Conservation (phyloP, 2,888 invertebrate genomes). For the Megastigmus dorsalis region DNA sequence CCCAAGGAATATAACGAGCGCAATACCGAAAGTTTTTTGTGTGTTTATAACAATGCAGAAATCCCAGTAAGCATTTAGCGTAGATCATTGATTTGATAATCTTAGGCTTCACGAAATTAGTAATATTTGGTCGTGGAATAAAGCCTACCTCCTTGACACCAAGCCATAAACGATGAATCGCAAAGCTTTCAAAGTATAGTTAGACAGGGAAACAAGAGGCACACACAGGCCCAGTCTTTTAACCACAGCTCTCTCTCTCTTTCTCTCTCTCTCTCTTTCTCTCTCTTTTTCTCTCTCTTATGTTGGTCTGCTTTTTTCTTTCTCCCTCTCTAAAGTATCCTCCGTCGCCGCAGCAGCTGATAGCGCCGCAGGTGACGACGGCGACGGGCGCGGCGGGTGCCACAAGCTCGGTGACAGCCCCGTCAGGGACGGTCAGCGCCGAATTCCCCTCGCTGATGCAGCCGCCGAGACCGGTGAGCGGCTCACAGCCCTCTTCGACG, state of each 20-base stretch:
- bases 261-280: background rate
- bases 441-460: conserved; percentile 47
- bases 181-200: too few species aligned
- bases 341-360: conserved; percentile 81
- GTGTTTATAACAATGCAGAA: too few species aligned
- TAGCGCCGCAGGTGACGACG: conserved; percentile 72
- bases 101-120: too few species aligned
- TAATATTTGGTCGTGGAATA: too few species aligned
- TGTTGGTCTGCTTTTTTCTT: background rate
- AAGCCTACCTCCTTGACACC: too few species aligned
- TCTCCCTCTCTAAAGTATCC: conserved; percentile 82
- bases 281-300: background rate
- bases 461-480: conserved; percentile 33
- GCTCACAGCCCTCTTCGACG: background rate
- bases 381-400: conserved; percentile 61
- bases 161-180: too few species aligned
- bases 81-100: too few species aligned
- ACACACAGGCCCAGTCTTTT: background rate
- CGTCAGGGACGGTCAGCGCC: background rate
- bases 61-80: too few species aligned
- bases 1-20: too few species aligned
- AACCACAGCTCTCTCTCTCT: background rate
- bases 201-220: conserved; percentile 11
- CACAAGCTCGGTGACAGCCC: conserved; percentile 19
- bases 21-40: too few species aligned